Conservation (phyloP, 2,113 vertebrate genomes). For the Podilymbus podiceps region DNA sequence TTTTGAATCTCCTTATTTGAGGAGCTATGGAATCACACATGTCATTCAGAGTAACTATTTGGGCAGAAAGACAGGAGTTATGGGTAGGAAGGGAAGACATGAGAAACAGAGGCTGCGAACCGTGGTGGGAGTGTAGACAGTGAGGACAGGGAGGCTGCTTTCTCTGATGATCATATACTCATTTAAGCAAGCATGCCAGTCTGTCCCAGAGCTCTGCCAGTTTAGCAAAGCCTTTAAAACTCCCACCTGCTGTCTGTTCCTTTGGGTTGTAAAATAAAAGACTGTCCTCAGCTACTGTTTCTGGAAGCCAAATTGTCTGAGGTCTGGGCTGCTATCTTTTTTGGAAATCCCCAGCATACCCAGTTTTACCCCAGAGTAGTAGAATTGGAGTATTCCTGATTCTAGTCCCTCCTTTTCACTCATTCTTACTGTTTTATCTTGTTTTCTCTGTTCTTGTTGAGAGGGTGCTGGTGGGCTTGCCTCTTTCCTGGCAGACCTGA, state of each 20-base stretch:
- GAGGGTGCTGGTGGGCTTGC: neutral
- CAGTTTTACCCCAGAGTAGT: rapidly evolving
- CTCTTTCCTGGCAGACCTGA: neutral
- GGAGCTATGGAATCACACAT: neutral
- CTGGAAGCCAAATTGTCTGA: neutral
- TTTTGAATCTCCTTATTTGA: neutral
- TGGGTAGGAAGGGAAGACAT: neutral
- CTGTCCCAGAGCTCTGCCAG: neutral
- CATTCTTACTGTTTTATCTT: neutral
- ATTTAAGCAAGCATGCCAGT: neutral
- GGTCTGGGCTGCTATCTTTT: neutral
- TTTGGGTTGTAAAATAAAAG: neutral
- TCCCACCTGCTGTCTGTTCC: neutral
- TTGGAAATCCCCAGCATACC: neutral
- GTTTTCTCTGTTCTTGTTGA: neutral
- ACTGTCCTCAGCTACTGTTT: neutral
- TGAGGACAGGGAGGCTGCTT: neutral
- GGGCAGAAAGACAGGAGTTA: neutral
- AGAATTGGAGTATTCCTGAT: neutral
- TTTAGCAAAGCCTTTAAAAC: neutral
- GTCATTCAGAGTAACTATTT: rapidly evolving
- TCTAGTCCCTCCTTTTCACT: neutral
- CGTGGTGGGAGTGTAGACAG: neutral
- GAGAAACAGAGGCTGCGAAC: neutral
- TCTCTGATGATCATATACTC: neutral